Base-by-base conservation (phyloP, 2,113 vertebrate genomes). In the Ceyx cyanopectus region DNA sequence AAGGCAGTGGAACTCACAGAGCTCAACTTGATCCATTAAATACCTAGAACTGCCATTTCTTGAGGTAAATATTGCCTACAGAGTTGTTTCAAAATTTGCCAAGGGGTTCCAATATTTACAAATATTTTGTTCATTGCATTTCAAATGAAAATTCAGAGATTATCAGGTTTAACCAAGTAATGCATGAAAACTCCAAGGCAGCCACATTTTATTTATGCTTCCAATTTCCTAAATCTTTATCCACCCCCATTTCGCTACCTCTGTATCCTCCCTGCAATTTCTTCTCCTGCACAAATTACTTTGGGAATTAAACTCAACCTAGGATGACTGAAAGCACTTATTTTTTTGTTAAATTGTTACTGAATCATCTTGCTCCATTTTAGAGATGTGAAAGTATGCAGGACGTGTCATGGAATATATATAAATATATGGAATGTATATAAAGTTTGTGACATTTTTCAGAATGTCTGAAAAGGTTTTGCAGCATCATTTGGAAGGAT, bases 131-230 rank as follows among this genome's bases (percentile, higher is more conserved):
- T 37, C 10, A 9, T 37, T 37, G 37, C 37, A 37, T 37, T 10
- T 37, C 37, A 37, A 37, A 37, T 37, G 37, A 37, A 37, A 37
- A 37, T 37, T 37, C 37, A 37, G 37, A 74, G 26, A 13, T 82
- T 24, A 69, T 95, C 40, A 40, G 48, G 85, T 91, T 77, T 90
- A 76, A 76, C 81, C 85, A 93, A 93, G 82, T 85, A 87, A 77
- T 27, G 29, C 17, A 43, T 63, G 68, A 63, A 76, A 82, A 90
- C 77, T 89, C 79, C 73, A 66, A 77, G 65, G 6, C 41, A 57
- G 62, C 27, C 45, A 46, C 12, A 48, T 91, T 87, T 79, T 61
- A 72, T 32, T 82, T 80, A 70, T 60, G 72, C 53, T 72, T 90
- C 65, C 61, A 67, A 3, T 84, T 92, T 85, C 24, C 63, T 1